These are phyloP conservation scores for Ptychoptera contaminata DNA, from an alignment of 2,888 invertebrate genomes.

Conservation along the genomic window DNA sequence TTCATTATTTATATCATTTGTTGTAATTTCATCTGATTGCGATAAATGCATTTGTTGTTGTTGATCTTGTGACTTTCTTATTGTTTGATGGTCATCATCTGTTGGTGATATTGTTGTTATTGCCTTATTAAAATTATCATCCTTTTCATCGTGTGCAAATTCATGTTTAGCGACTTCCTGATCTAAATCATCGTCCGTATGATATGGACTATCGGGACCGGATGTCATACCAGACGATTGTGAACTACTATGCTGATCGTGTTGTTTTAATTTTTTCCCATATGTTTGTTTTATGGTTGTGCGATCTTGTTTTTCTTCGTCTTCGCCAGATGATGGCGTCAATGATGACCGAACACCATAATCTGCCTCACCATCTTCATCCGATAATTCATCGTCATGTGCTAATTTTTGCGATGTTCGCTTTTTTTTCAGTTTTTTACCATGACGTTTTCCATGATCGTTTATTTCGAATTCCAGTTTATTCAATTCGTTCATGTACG, in stretches of 20 bases:
- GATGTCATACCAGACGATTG: slow-evolving; percentile 75
- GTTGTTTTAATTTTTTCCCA: slow-evolving; percentile 17
- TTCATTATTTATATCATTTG: too few species aligned
- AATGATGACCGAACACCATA: slow-evolving; percentile 12
- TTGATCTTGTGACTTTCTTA: too few species aligned
- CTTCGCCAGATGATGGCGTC: neutral
- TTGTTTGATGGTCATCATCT: neutral
- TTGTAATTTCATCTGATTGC: too few species aligned
- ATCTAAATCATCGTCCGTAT: slow-evolving; percentile 56
- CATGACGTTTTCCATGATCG: slow-evolving; percentile 7
- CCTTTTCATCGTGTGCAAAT: neutral
- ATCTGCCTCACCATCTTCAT: slow-evolving; percentile 8
- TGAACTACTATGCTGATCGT: slow-evolving; percentile 31
- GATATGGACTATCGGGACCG: slow-evolving; percentile 69
- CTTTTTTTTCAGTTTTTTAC: slow-evolving; percentile 10
- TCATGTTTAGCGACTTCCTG: neutral
- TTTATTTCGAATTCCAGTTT: slow-evolving; percentile 13
- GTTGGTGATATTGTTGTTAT: neutral
- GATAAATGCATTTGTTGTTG: too few species aligned
- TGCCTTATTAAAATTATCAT: neutral
- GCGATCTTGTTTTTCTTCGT: slow-evolving; percentile 5
- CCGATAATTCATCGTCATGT: slow-evolving; percentile 14
- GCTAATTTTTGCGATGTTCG: slow-evolving; percentile 20
- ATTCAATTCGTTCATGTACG: slow-evolving; percentile 13
- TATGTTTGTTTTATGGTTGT: slow-evolving; percentile 15